Evolutionary conservation across 1,140 invertebrate species (phyloP).

Genomic region (Ceratitis capitata): DNA sequence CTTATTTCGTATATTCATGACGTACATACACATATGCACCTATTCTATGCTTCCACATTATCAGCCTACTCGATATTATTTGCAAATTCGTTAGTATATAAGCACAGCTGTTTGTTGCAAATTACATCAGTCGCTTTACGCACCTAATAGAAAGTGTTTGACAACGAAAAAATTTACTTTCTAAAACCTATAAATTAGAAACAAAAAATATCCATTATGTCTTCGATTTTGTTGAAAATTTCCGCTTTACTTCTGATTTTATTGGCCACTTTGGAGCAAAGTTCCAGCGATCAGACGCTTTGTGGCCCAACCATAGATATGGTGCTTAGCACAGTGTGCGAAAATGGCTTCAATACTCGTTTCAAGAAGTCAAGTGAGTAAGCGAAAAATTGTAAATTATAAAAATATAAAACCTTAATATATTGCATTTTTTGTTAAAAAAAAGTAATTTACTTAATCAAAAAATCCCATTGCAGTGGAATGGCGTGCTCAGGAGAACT

Average conservation of each 20-base stretch:
- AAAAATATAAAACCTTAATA: no score
- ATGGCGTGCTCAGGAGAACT: neutral
- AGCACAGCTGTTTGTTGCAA: neutral
- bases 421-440: neutral
- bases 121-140: neutral
- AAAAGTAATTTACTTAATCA: neutral
- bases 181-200: neutral
- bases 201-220: neutral
- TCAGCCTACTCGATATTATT: no score
- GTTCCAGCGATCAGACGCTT: neutral
- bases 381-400: neutral
- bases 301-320: neutral
- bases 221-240: neutral
- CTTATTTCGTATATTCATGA: neutral
- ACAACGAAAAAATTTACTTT: neutral
- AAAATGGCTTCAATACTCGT: neutral
- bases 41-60: neutral
- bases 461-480: neutral
- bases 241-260: neutral
- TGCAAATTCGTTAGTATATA: neutral
- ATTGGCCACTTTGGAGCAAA: neutral
- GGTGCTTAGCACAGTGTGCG: neutral
- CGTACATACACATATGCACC: neutral
- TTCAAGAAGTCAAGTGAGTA: slow-evolving; percentile 38
- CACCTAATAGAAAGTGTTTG: neutral